These are phyloP conservation scores for Tetramorium alpestre DNA, from an alignment of 1,140 invertebrate genomes.

Conservation along the genomic window DNA sequence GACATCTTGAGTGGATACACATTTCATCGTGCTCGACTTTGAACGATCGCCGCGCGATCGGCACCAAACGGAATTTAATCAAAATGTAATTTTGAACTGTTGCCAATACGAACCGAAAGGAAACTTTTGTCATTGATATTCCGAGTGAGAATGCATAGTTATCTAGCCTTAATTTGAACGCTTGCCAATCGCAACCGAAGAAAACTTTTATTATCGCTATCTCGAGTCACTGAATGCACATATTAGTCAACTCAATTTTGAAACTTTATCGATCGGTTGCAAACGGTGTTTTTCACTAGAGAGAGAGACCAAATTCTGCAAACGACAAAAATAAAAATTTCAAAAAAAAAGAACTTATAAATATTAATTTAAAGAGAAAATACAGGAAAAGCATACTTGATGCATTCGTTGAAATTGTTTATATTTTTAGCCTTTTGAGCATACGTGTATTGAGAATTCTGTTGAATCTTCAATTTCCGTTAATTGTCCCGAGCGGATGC, in stretches of 20 bases:
- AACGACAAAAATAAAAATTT: background rate
- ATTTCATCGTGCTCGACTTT: constrained; percentile 25
- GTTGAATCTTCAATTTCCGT: background rate
- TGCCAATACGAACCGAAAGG: background rate
- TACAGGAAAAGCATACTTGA: background rate
- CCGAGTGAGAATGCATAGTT: background rate
- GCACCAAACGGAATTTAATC: constrained; percentile 45
- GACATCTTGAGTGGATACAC: constrained; percentile 49
- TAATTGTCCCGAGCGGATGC: background rate
- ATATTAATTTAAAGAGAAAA: background rate
- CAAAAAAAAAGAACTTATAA: background rate
- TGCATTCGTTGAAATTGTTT: background rate
- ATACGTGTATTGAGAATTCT: background rate
- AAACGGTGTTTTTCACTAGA: background rate
- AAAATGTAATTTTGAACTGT: constrained; percentile 43
- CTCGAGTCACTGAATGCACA: background rate
- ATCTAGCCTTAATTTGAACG: constrained; percentile 23
- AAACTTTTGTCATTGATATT: constrained; percentile 32
- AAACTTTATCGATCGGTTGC: background rate
- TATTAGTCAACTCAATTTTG: constrained; percentile 7
- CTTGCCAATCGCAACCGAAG: constrained; percentile 5
- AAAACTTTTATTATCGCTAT: constrained; percentile 14
- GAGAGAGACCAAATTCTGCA: background rate
- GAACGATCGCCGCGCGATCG: constrained; percentile 31
- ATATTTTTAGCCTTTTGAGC: background rate